Evolutionary conservation across 2,113 vertebrate species (phyloP).

Genomic region (Tetrao urogallus): DNA sequence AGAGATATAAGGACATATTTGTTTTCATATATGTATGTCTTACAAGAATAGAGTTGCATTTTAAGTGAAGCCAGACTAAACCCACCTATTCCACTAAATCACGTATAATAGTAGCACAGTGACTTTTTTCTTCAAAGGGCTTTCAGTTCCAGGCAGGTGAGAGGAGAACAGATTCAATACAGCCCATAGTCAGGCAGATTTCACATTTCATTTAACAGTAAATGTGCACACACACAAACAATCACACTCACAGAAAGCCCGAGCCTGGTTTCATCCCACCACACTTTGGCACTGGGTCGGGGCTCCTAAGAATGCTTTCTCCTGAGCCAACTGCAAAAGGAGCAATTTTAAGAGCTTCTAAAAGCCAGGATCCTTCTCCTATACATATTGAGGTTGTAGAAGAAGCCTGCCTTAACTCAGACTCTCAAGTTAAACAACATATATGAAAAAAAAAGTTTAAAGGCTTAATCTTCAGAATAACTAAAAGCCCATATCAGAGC

Average conservation of each 20-base stretch:
- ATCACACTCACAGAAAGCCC: neutral
- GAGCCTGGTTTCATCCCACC: neutral
- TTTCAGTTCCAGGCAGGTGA: neutral
- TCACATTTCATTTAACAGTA: neutral
- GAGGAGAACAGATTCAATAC: neutral
- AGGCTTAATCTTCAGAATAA: neutral
- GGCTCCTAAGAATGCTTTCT: neutral
- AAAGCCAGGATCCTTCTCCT: neutral
- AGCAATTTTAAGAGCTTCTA: neutral
- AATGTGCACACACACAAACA: neutral
- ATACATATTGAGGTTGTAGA: neutral
- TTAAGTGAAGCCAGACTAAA: neutral
- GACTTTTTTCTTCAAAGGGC: neutral
- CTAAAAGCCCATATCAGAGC: neutral
- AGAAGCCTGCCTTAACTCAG: neutral
- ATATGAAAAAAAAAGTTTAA: neutral
- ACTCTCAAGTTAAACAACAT: neutral
- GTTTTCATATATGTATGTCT: rapidly evolving
- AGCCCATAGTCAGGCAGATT: neutral
- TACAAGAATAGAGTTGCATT: neutral
- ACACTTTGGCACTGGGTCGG: neutral
- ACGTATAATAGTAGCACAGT: neutral
- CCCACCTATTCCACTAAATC: neutral
- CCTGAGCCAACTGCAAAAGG: neutral
- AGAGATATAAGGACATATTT: neutral